phyloP scores from a whole-genome alignment of 2,113 vertebrate genomes.

The Chaetorhynchus papuensis region DNA sequence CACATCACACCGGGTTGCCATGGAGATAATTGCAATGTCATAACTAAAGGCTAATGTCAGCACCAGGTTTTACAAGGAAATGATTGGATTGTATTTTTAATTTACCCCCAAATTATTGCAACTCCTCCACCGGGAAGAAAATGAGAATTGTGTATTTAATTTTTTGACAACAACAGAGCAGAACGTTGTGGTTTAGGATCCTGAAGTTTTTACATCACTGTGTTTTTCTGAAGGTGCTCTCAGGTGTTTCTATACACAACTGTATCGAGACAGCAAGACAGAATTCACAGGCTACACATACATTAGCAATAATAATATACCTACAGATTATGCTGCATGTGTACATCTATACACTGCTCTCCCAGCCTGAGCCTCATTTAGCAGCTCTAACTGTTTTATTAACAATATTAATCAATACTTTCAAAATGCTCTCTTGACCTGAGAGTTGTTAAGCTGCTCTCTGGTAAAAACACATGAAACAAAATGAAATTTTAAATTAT shows the following conservation, averaged over 20 bases:
- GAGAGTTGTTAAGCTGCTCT: constrained; percentile 19
- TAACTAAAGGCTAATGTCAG: constrained; percentile 68
- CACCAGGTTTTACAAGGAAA: constrained; percentile 61
- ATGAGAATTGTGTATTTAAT: constrained; percentile 58
- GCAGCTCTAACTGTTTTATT: constrained; percentile 37
- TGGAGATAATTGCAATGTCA: constrained; percentile 68
- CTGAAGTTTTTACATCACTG: constrained; percentile 5
- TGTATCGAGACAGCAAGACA: not conserved
- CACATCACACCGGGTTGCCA: constrained; percentile 65
- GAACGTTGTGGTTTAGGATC: not conserved
- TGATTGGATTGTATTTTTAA: constrained; percentile 72
- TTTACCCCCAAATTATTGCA: constrained; percentile 63
- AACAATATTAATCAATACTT: constrained; percentile 58
- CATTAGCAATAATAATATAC: not conserved
- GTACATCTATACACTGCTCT: not conserved
- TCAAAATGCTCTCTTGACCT: constrained; percentile 27
- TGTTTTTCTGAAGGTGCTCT: not conserved
- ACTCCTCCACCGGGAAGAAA: constrained; percentile 61
- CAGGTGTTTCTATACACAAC: not conserved
- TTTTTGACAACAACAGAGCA: constrained; percentile 1
- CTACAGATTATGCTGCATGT: not conserved
- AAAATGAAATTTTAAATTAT: constrained; percentile 65
- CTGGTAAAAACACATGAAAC: constrained; percentile 37
- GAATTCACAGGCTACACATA: not conserved
- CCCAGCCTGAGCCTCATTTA: not conserved